phyloP scores from a whole-genome alignment of 2,113 vertebrate species.

The Bubo blakistoni region DNA sequence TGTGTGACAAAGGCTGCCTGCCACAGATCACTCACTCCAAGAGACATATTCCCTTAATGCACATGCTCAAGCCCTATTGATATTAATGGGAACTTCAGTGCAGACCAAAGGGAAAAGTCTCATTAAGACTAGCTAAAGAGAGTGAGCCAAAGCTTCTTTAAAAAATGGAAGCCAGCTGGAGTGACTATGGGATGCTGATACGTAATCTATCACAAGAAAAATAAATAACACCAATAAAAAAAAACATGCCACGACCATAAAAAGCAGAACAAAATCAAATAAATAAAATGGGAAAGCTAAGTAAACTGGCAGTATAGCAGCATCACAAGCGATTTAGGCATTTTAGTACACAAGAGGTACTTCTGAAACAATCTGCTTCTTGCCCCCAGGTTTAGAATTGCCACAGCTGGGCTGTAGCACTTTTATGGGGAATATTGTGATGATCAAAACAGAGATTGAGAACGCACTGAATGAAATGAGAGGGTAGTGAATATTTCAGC shows the following conservation, averaged over 20 bases:
- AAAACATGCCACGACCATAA: background rate
- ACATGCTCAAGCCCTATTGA: background rate
- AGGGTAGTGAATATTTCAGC: background rate
- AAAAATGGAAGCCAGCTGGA: background rate
- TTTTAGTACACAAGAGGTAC: background rate
- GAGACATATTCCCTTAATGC: background rate
- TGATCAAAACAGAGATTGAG: background rate
- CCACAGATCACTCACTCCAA: background rate
- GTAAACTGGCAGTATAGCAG: background rate
- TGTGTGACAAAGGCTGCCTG: background rate
- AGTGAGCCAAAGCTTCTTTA: background rate
- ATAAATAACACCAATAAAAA: background rate
- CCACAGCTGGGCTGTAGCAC: background rate
- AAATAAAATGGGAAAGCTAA: background rate
- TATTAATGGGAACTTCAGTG: background rate
- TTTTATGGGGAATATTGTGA: background rate
- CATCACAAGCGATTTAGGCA: background rate
- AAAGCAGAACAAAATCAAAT: background rate
- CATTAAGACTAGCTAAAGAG: background rate
- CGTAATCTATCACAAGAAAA: background rate
- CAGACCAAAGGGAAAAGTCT: background rate
- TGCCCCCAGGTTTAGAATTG: background rate
- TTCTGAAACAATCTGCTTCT: background rate
- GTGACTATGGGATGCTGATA: background rate
- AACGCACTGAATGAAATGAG: background rate